phyloP scores from a whole-genome alignment of 2,113 vertebrate species.

The Echinops telfairi region DNA sequence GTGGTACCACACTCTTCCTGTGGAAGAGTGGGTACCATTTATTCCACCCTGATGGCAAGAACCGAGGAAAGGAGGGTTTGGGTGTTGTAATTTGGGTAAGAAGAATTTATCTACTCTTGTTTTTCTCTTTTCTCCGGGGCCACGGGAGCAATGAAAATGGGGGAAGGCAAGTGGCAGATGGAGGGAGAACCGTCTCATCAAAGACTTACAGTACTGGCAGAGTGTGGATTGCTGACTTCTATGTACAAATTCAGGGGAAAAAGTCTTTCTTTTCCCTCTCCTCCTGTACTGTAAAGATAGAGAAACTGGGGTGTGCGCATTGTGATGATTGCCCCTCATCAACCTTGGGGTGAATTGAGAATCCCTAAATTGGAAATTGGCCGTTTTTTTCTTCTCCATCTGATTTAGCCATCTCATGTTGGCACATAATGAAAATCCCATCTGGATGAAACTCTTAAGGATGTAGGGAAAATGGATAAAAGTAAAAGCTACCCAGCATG shows the following conservation, averaged over 20 bases:
- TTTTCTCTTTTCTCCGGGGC: background rate
- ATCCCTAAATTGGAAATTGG: conserved; percentile 17
- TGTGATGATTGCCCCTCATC: background rate
- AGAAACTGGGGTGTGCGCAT: background rate
- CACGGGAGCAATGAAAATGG: background rate
- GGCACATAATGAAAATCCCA: conserved; percentile 41
- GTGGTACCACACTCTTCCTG: background rate
- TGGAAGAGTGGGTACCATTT: background rate
- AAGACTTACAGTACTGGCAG: background rate
- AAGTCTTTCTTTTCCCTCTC: no score
- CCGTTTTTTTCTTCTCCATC: conserved; percentile 44
- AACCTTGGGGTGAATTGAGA: background rate
- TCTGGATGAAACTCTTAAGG: conserved; percentile 59
- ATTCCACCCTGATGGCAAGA: background rate
- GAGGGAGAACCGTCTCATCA: conserved; percentile 18
- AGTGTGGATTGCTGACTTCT: background rate
- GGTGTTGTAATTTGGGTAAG: background rate
- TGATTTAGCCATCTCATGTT: conserved; percentile 64
- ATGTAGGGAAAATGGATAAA: conserved; percentile 63
- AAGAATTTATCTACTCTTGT: conserved; percentile 38
- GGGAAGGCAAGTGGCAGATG: background rate
- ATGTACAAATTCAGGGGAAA: background rate
- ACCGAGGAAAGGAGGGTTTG: background rate
- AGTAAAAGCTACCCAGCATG: background rate
- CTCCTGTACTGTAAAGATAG: background rate